phyloP scores from a whole-genome alignment of 2,888 invertebrate species.

The Steinernema carpocapsae region DNA sequence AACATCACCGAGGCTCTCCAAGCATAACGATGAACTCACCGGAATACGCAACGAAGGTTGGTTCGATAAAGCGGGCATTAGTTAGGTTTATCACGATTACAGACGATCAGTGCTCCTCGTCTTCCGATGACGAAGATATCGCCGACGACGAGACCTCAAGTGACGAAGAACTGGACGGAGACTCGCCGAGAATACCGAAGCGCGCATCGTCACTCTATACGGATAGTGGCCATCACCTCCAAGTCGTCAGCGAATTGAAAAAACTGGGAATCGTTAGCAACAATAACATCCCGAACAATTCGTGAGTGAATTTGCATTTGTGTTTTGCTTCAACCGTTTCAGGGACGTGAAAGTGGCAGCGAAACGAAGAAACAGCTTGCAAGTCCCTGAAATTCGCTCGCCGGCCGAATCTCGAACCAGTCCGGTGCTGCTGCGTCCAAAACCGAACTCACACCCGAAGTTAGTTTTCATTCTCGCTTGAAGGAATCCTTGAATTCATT shows the following conservation, averaged over 20 bases:
- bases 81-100: background rate
- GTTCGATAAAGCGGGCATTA: background rate
- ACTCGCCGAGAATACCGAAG: background rate
- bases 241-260: slow-evolving; percentile 10
- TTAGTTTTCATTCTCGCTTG: background rate
- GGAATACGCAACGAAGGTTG: background rate
- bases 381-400: slow-evolving; percentile 14
- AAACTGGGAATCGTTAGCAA: background rate
- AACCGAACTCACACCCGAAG: background rate
- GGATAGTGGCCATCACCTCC: background rate
- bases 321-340: background rate
- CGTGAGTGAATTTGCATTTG: background rate
- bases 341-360: slow-evolving; percentile 9
- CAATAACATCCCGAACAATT: background rate
- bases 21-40: slow-evolving; percentile 7
- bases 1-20: background rate
- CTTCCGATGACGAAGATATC: slow-evolving; percentile 60
- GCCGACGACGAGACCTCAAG: slow-evolving; percentile 30
- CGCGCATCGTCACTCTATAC: background rate
- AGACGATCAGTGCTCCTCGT: slow-evolving; percentile 40
- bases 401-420: slow-evolving; percentile 5
- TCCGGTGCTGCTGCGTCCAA: background rate
- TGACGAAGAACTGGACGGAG: background rate
- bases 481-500: no score
- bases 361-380: slow-evolving; percentile 24